Base-by-base conservation (phyloP, 2,113 vertebrate genomes). In the Apaloderma vittatum region DNA sequence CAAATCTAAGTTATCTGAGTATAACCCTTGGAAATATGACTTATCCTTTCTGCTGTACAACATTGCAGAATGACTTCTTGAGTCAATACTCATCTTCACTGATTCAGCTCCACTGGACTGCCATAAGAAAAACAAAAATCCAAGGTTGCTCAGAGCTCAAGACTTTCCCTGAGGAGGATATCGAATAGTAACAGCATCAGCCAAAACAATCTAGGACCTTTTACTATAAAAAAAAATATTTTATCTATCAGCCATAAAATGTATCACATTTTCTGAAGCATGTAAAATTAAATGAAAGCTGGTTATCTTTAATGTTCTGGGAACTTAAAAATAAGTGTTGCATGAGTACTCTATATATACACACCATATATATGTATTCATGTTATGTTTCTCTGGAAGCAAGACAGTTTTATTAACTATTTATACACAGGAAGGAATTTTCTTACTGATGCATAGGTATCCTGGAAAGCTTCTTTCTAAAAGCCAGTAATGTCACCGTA, bases 311-410 rank as follows among this genome's bases (percentile, higher is more conserved):
- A 73, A 62, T n/a, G n/a, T 76, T 76, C 58, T 71, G 15, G 37
- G 43, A 76, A 71, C 12, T 75, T 84, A 87, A 91, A 94, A 94
- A 65, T 94, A 78, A 88, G 51, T 36, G 32, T 95, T 90, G 84
- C 34, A 43, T 77, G 84, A 88, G 59, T 81, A 36, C 6, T 74
- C 5, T 84, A 22, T 87, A 22, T 87, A 79, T 81, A 75, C 52
- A 88, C 6, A 37, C 5, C 30, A 22, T 27, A 57, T 30, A 77
- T 55, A 88, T 90, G 88, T 83, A 88, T 90, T 84, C 59, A 63
- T 72, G 21, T 32, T 20, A 51, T 77, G 17, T 77, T 84, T 57
- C 59, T 67, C 55, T 83, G 29, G 30, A 94, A 92, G 22, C 18
- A 83, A 88, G 72, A 72, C 2, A 83, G 37, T 59, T 89, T 70